These are phyloP conservation scores for Ashinkailepas kermadecensis DNA, from an alignment of 2,888 invertebrate species.

Conservation along the genomic window DNA sequence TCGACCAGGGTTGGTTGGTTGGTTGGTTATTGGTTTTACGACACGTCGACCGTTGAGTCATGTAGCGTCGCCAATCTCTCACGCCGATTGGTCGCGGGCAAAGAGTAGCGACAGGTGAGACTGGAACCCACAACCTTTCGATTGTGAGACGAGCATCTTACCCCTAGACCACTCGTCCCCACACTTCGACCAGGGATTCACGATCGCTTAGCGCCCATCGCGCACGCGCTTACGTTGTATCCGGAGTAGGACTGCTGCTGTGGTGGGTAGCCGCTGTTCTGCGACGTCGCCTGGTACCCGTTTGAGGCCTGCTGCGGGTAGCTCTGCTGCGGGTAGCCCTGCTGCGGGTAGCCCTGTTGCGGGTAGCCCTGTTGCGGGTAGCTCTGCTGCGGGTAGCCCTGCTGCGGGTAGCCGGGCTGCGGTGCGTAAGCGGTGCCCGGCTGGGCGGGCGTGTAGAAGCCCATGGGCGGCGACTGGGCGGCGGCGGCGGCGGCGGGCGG, in stretches of 20 bases:
- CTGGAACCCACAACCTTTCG: no score
- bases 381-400: background rate
- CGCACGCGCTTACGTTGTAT: background rate
- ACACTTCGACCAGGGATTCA: no score
- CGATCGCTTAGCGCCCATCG: background rate
- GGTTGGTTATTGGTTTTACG: no score
- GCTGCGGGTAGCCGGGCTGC: background rate
- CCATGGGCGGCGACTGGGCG: background rate
- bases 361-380: background rate
- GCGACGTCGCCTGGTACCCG: slow-evolving; percentile 32
- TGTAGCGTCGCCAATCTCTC: no score
- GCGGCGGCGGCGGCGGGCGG: background rate
- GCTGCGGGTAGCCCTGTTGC: background rate
- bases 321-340: background rate
- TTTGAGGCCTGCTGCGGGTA: slow-evolving; percentile 26
- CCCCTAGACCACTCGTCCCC: no score
- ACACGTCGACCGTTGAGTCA: no score
- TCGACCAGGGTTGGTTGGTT: no score
- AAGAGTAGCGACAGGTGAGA: no score
- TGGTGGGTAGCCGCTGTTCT: slow-evolving; percentile 55
- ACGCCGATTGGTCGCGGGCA: no score
- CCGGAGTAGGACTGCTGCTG: slow-evolving; percentile 28
- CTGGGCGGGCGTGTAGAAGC: slow-evolving; percentile 8
- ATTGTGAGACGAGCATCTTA: no score
- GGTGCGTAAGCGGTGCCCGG: slow-evolving; percentile 10